phyloP scores from a whole-genome alignment of 2,113 vertebrate genomes.

The Anguilla japonica region DNA sequence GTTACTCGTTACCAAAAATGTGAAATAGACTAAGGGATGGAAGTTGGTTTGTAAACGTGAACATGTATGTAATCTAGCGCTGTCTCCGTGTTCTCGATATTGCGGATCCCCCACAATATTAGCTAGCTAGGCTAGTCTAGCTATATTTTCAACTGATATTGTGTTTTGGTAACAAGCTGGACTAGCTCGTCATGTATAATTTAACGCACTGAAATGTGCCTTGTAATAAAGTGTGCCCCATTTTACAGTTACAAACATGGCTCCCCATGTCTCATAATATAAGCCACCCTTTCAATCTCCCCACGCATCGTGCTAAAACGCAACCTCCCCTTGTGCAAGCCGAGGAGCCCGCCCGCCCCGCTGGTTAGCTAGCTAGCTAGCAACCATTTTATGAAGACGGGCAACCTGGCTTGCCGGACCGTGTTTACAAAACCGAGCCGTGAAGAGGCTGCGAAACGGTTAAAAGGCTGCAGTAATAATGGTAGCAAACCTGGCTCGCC shows the following conservation, averaged over 20 bases:
- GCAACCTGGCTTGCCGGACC: background rate
- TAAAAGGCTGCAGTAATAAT: conserved; percentile 8
- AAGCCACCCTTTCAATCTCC: background rate
- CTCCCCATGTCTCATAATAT: background rate
- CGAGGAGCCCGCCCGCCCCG: too few species aligned
- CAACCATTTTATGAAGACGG: background rate
- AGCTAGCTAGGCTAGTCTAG: background rate
- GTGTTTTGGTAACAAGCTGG: background rate
- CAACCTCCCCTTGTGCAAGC: background rate
- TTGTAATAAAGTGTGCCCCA: conserved; percentile 4
- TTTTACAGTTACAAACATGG: conserved; percentile 11
- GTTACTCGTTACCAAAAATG: too few species aligned
- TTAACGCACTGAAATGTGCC: background rate
- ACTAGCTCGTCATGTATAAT: background rate
- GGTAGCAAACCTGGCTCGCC: background rate
- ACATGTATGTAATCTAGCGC: too few species aligned
- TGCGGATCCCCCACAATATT: too few species aligned
- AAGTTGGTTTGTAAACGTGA: background rate
- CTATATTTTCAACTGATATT: background rate
- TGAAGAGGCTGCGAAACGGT: conserved; percentile 2
- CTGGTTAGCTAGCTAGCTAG: background rate
- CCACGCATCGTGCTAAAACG: conserved; percentile 2
- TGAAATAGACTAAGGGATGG: too few species aligned
- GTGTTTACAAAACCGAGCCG: background rate
- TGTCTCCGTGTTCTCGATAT: too few species aligned